Base-by-base conservation (phyloP, 2,797 vertebrate genomes). In the Enteromius argenteus region DNA sequence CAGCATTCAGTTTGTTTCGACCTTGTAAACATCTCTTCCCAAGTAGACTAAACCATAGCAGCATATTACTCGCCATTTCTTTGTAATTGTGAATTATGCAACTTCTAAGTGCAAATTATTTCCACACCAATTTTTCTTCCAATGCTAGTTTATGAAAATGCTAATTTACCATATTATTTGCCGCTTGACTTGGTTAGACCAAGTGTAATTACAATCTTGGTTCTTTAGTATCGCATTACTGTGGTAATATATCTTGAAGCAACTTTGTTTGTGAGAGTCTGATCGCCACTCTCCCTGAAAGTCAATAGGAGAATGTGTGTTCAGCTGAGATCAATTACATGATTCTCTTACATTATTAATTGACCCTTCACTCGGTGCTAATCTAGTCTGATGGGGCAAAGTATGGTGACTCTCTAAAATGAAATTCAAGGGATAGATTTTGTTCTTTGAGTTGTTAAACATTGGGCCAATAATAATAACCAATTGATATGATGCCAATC, bases 261-360 rank as follows among this genome's bases (percentile, higher is more conserved):
- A 1, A 67, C 32, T 51, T 60, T 71, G 27, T 71, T n/a, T 60
- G 66, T 49, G 67, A 23, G 10, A 27, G 37, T 80, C 46, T 67
- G 39, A 58, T 78, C 37, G 39, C 39, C 53, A 44, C 80, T 81
- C 30, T 69, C 15, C 5, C 73, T 84, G 81, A 72, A 84, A 81
- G 78, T 81, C 80, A 80, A 64, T 10, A 30, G 73, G 77, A 85
- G 83, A 74, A n/a, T 39, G 44, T 23, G 49, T 68, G 66, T 53
- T 68, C 23, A 15, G 62, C 62, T 39, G 58, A 15, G 51, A 76
- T 72, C 44, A 15, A 46, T 68, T 68, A 62, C 49, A 53, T 69
- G 56, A 80, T 67, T 56, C 23, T 13, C 10, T 37, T 83, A 17
- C 51, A 75, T 85, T 86, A 74, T 73, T 83, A 81, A 75, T 9